phyloP scores from a whole-genome alignment of 2,797 vertebrate genomes.

The Merluccius polli region DNA sequence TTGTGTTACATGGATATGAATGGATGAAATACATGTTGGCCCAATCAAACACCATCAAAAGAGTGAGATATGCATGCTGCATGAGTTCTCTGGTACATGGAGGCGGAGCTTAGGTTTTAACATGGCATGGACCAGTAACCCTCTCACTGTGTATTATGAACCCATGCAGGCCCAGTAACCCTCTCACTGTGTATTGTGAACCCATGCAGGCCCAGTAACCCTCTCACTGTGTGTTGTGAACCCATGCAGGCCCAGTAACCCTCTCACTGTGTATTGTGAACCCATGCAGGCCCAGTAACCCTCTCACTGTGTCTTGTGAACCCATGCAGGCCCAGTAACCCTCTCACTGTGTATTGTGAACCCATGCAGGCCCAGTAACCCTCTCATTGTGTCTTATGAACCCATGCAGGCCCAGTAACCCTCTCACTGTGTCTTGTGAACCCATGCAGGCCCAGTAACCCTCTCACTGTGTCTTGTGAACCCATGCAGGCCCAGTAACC shows the following conservation, averaged over 20 bases:
- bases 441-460: not conserved
- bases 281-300: too few relatives aligned
- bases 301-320: too few relatives aligned
- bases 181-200: too few relatives aligned
- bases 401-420: not conserved
- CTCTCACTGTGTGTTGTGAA: too few relatives aligned
- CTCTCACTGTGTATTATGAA: too few relatives aligned
- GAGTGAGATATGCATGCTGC: not conserved
- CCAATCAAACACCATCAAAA: not conserved
- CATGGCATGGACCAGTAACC: not conserved
- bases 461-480: not conserved
- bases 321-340: too few relatives aligned
- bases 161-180: too few relatives aligned
- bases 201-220: too few relatives aligned
- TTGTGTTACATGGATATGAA: not conserved
- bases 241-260: not conserved
- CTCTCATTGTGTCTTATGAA: not conserved
- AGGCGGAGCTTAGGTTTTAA: not conserved
- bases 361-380: too few relatives aligned
- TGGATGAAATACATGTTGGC: not conserved
- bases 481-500: not conserved
- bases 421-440: not conserved
- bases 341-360: too few relatives aligned
- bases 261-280: too few relatives aligned
- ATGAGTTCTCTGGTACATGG: not conserved